These are phyloP conservation scores for Hypomecis atomaria DNA, from an alignment of 2,888 invertebrate species.

Conservation along the genomic window DNA sequence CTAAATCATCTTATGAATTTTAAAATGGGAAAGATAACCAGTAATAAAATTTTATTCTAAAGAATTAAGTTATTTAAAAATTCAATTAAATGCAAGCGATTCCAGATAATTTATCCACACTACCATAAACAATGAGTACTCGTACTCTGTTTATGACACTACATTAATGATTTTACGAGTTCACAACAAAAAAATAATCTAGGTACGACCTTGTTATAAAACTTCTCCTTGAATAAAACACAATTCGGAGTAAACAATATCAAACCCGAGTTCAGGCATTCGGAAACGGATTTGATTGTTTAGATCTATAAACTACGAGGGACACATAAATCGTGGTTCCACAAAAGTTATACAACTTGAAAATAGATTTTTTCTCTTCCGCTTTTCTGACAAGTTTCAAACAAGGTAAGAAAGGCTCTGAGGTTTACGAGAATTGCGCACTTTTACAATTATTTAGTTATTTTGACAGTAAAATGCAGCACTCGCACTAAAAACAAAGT, in stretches of 20 bases:
- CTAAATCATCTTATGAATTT: too few species aligned
- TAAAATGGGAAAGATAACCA: too few species aligned
- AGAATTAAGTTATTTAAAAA: too few species aligned
- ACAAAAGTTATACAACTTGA: constrained; percentile 54
- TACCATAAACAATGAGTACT: too few species aligned
- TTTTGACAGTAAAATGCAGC: neutral
- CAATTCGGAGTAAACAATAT: constrained; percentile 36
- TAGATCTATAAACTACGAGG: constrained; percentile 46
- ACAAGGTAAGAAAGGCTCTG: constrained; percentile 30
- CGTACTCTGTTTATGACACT: too few species aligned
- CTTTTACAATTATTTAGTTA: neutral
- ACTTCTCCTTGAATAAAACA: constrained; percentile 25
- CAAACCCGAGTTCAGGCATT: constrained; percentile 40
- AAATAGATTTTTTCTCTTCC: constrained; percentile 56
- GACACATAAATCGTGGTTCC: constrained; percentile 53
- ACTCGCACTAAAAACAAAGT: neutral
- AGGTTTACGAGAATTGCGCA: constrained; percentile 41
- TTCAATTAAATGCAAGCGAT: too few species aligned
- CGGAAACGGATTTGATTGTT: constrained; percentile 48
- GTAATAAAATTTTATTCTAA: too few species aligned
- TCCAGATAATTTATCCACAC: too few species aligned
- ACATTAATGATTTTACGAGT: too few species aligned
- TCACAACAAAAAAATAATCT: neutral
- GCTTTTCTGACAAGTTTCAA: constrained; percentile 32
- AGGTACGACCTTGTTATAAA: neutral